phyloP scores from a whole-genome alignment of 2,113 vertebrate genomes.

The Sphyrna mokarran region DNA sequence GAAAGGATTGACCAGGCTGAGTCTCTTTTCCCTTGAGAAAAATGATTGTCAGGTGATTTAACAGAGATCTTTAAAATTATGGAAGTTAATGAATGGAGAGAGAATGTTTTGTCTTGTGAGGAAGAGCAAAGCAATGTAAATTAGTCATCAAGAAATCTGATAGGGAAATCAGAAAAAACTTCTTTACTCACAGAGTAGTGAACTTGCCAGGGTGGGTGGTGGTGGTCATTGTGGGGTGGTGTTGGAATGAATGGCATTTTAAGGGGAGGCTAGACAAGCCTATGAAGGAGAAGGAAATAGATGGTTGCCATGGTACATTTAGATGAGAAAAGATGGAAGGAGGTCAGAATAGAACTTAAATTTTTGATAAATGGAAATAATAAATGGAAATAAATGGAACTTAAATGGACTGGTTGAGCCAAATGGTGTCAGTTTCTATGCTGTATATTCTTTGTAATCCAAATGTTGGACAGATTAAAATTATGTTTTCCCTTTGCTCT shows the following conservation, averaged over 20 bases:
- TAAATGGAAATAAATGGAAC: no score
- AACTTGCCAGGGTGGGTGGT: not conserved
- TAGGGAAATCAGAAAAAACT: not conserved
- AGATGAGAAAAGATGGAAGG: not conserved
- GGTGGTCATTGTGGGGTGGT: no score
- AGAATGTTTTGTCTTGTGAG: not conserved
- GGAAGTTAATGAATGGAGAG: not conserved
- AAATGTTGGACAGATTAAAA: not conserved
- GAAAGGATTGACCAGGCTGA: not conserved
- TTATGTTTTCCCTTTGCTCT: not conserved
- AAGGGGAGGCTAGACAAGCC: not conserved
- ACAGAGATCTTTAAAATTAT: not conserved
- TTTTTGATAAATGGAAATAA: no score
- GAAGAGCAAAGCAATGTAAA: not conserved
- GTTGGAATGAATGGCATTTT: not conserved
- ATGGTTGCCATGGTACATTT: not conserved
- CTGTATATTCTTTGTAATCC: not conserved
- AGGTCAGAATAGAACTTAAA: not conserved
- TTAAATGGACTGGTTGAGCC: no score
- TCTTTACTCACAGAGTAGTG: not conserved
- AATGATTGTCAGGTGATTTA: not conserved
- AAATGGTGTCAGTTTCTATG: not conserved
- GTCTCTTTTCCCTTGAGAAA: not conserved
- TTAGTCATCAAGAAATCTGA: not conserved
- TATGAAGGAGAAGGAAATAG: not conserved